Conservation (phyloP, 2,888 invertebrate species). For the Junonia oenone region DNA sequence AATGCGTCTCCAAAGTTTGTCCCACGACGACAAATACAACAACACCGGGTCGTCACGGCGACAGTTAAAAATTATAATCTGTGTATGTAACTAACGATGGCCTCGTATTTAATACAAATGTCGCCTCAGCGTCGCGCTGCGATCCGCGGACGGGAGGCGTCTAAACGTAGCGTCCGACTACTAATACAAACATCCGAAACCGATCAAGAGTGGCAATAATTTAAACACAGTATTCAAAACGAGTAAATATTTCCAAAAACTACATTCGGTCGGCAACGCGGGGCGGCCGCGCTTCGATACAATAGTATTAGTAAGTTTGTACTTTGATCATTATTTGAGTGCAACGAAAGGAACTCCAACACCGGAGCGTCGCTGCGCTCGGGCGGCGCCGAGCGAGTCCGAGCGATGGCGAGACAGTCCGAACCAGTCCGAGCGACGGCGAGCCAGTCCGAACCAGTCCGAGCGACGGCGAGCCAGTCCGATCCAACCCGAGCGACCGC, state of each 20-base stretch:
- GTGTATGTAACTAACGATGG: conserved; percentile 43
- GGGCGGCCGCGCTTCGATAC: conserved; percentile 24
- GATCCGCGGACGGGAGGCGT: neutral
- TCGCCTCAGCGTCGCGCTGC: neutral
- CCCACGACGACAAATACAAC: conserved; percentile 5
- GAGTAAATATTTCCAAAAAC: conserved; percentile 60
- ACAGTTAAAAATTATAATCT: conserved; percentile 39
- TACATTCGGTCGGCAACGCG: conserved; percentile 35
- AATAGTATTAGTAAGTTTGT: conserved; percentile 44
- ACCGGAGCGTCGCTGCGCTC: conserved; percentile 30
- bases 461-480: neutral
- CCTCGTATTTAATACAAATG: conserved; percentile 31
- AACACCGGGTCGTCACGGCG: conserved; percentile 19
- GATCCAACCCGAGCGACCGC: too few relatives aligned
- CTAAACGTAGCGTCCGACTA: conserved; percentile 9
- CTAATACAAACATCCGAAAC: conserved; percentile 26
- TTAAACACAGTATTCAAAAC: conserved; percentile 41
- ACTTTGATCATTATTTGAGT: conserved; percentile 48
- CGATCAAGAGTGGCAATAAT: conserved; percentile 27
- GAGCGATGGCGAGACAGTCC: neutral
- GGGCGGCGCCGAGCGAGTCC: conserved; percentile 14
- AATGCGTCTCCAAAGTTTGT: conserved; percentile 16
- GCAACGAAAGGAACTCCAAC: conserved; percentile 39
- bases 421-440: neutral
- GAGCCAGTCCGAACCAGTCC: neutral